A percentile compares a stretch with the other conserved stretches of the same genome.
phyloP scores from a whole-genome alignment of 2,797 vertebrate species.

The Etheostoma nigrum region DNA sequence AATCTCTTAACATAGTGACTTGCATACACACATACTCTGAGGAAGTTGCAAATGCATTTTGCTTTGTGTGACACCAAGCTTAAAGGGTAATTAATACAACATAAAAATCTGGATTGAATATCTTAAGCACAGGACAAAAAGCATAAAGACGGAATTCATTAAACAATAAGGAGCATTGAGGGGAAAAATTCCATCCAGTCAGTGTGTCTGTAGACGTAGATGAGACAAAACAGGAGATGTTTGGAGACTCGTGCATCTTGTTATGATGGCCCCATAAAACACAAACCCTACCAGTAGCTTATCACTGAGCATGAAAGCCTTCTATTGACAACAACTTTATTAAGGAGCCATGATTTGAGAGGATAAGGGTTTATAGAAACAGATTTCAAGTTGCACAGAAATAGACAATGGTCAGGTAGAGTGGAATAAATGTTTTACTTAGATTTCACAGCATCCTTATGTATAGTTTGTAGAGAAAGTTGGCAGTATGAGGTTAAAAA shows the following conservation, averaged over 20 bases:
- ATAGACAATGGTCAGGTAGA: neutral
- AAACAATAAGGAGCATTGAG: slow-evolving; percentile 30
- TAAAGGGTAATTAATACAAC: slow-evolving; percentile 9
- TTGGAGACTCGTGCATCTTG: slow-evolving; percentile 30
- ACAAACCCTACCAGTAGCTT: slow-evolving; percentile 13
- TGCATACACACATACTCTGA: slow-evolving; percentile 24
- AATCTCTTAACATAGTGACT: slow-evolving; percentile 67
- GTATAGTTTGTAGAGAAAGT: neutral
- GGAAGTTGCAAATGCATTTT: slow-evolving; percentile 33
- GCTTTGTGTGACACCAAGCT: slow-evolving; percentile 15
- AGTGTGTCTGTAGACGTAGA: slow-evolving; percentile 22
- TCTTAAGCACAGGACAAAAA: slow-evolving; percentile 14
- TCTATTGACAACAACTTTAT: neutral
- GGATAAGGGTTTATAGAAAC: neutral
- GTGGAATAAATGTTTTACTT: neutral
- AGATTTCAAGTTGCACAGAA: neutral
- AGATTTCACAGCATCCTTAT: neutral
- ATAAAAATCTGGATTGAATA: slow-evolving; percentile 42
- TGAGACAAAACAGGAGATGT: slow-evolving; percentile 35
- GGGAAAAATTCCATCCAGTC: slow-evolving; percentile 25
- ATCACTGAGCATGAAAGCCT: neutral
- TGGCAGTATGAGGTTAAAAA: neutral
- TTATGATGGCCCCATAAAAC: slow-evolving; percentile 33
- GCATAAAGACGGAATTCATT: slow-evolving; percentile 29
- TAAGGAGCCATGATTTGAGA: neutral